Evolutionary conservation across 2,113 vertebrate genomes (phyloP).

Genomic region (Eidolon helvum): DNA sequence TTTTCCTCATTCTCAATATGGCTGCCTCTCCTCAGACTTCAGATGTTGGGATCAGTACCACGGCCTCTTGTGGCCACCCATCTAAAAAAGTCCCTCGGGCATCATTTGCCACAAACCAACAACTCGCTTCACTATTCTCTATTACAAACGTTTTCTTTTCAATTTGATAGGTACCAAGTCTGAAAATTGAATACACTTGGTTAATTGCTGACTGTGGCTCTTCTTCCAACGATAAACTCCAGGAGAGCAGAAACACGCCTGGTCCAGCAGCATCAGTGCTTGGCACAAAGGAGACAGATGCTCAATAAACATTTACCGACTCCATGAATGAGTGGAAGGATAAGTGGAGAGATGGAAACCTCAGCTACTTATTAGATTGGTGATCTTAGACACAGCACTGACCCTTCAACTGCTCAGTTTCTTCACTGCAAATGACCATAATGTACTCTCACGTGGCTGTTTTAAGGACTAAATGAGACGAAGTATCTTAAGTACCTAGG

Average conservation of each 20-base stretch:
- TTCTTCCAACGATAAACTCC: neutral
- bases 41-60: neutral
- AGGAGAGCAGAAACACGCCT: neutral
- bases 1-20: neutral
- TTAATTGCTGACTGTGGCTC: neutral
- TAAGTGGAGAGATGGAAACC: neutral
- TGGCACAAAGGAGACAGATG: neutral
- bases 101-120: neutral
- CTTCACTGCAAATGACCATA: neutral
- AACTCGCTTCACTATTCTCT: neutral
- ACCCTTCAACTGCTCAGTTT: neutral
- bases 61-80: neutral
- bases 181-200: neutral
- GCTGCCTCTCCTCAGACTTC: neutral
- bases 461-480: neutral
- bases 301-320: neutral
- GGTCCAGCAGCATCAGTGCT: accelerated
- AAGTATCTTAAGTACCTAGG: accelerated
- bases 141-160: neutral
- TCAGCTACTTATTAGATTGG: neutral
- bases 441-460: neutral
- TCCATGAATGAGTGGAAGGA: no score
- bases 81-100: neutral
- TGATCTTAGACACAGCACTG: neutral
- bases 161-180: neutral